A percentile compares a stretch with the other conserved stretches of the same genome.
Evolutionary conservation across 2,113 vertebrate species (phyloP).

Genomic region (Cavia aperea): DNA sequence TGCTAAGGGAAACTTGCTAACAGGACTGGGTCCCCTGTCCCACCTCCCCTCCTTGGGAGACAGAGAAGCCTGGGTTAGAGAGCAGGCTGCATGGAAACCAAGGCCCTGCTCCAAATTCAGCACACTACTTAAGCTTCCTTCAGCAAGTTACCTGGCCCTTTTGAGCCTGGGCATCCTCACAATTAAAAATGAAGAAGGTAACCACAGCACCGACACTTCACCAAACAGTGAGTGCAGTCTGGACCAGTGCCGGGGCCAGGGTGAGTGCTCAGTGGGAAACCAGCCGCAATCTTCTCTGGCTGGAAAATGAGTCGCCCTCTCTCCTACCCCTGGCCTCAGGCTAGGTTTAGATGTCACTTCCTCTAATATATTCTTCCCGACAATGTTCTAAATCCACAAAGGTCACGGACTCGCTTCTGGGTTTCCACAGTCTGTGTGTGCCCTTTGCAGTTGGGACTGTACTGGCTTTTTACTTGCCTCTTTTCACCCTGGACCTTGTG

Average conservation of each 20-base stretch:
- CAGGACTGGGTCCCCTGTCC: fast-evolving
- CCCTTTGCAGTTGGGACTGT: neutral
- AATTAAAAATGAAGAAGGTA: neutral
- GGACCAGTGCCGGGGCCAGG: neutral
- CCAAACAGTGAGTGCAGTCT: neutral
- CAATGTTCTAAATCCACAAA: neutral
- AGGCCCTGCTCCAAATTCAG: neutral
- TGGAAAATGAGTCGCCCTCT: neutral
- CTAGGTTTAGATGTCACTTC: neutral
- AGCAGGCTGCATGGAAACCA: neutral
- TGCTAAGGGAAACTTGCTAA: neutral
- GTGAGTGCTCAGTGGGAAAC: neutral
- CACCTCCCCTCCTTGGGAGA: neutral
- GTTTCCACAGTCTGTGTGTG: neutral
- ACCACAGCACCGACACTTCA: fast-evolving
- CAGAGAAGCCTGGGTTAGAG: neutral
- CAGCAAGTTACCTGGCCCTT: neutral
- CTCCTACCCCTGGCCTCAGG: no score
- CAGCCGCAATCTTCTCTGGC: neutral
- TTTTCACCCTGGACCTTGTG: neutral
- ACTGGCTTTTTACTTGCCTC: neutral
- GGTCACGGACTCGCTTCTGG: neutral
- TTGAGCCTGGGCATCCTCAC: neutral
- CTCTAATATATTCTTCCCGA: neutral
- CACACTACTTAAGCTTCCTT: neutral